Percentiles rank a stretch among this genome's conserved stretches.
Conservation (phyloP, 2,113 vertebrate genomes). For the Pristiophorus japonicus region DNA sequence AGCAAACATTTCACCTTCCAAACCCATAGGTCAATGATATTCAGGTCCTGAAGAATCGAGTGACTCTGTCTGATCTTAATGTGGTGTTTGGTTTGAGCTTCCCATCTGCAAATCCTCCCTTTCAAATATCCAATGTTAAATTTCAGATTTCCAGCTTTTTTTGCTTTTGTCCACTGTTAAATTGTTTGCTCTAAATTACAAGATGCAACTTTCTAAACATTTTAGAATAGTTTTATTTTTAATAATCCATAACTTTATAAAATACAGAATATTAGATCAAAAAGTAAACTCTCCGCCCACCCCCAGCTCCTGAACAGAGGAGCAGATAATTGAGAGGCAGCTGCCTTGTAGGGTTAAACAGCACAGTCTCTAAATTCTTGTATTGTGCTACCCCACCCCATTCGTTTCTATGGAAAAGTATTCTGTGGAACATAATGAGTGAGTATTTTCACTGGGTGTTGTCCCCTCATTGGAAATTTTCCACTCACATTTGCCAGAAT, state of each 20-base stretch:
- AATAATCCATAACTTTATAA: background rate
- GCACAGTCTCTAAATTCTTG: background rate
- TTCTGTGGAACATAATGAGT: background rate
- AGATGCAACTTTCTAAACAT: background rate
- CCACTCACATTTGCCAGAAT: background rate
- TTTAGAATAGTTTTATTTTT: background rate
- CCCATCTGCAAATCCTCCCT: background rate
- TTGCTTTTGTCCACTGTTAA: background rate
- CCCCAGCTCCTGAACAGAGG: background rate
- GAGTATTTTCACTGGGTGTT: background rate
- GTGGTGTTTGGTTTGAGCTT: background rate
- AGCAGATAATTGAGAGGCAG: background rate
- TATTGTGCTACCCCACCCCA: background rate
- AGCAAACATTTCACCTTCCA: background rate
- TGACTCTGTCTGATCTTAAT: background rate
- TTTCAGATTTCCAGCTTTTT: background rate
- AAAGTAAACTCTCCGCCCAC: background rate
- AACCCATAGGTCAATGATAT: too few relatives aligned
- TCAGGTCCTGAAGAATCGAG: background rate
- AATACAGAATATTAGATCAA: background rate
- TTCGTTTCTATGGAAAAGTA: background rate
- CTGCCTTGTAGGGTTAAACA: background rate
- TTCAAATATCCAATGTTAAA: background rate
- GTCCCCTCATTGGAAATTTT: background rate
- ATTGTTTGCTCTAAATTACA: background rate